Evolutionary conservation across 2,797 vertebrate genomes (phyloP).

Genomic region (Peromyscus nudipes): DNA sequence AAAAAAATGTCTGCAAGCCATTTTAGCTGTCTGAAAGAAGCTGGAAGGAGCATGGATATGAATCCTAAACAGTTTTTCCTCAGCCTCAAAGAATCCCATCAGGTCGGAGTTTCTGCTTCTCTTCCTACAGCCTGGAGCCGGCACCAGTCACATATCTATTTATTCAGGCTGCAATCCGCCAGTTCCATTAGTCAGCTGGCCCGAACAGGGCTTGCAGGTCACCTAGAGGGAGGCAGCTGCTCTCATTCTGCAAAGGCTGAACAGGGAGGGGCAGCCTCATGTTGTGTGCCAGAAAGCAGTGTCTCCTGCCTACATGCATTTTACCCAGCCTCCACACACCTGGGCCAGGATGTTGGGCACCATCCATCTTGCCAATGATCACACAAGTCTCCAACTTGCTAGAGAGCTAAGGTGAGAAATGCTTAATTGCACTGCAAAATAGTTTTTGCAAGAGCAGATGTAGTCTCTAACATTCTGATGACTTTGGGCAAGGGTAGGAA

Average conservation of each 20-base stretch:
- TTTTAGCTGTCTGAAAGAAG: slow-evolving; percentile 37
- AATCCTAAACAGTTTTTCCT: slow-evolving; percentile 60
- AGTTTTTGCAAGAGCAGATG: slow-evolving; percentile 72
- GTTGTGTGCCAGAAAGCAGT: background rate
- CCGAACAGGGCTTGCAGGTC: slow-evolving; percentile 45
- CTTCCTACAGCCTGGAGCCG: background rate
- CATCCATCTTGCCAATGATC: slow-evolving; percentile 67
- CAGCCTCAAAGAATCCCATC: background rate
- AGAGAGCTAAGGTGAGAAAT: slow-evolving; percentile 69
- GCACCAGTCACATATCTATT: slow-evolving; percentile 8
- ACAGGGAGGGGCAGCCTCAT: background rate
- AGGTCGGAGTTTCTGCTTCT: background rate
- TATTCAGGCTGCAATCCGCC: background rate
- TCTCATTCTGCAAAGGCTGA: background rate
- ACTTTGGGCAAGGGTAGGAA: slow-evolving; percentile 48
- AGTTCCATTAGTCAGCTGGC: slow-evolving; percentile 54
- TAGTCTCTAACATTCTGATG: slow-evolving; percentile 76
- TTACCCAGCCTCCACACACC: slow-evolving; percentile 50
- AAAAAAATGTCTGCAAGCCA: slow-evolving; percentile 29
- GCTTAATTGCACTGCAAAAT: slow-evolving; percentile 75
- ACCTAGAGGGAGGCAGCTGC: slow-evolving; percentile 74
- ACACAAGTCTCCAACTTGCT: slow-evolving; percentile 64
- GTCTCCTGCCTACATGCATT: background rate
- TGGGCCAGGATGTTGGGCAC: slow-evolving; percentile 46
- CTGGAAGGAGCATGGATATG: background rate